A percentile compares a stretch with the other conserved stretches of the same genome.
These are phyloP conservation scores for Catalaphyllia jardinei DNA, from an alignment of 64 coral and sea anemone species.

Conservation along the genomic window DNA sequence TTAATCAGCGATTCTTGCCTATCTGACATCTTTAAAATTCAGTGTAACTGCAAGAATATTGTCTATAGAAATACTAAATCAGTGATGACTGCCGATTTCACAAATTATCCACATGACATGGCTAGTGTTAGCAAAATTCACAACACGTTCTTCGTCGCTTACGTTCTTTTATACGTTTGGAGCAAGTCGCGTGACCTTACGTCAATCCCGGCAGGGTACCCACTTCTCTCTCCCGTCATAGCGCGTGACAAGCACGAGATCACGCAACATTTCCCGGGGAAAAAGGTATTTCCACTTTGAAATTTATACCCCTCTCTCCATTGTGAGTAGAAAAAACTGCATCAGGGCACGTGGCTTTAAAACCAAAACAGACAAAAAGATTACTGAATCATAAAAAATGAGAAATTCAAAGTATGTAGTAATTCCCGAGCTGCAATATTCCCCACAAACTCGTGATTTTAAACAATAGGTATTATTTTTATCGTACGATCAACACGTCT, in stretches of 20 bases:
- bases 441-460: no score
- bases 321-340: no score
- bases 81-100: not conserved
- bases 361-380: not conserved
- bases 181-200: slow-evolving; percentile 6
- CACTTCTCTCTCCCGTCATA: not conserved
- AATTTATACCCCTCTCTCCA: no score
- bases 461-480: no score
- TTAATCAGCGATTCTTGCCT: not conserved
- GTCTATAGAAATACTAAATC: not conserved
- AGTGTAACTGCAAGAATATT: not conserved
- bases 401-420: no score
- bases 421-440: no score
- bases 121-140: not conserved
- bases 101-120: not conserved
- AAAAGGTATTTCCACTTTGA: no score
- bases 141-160: not conserved
- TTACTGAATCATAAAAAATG: no score
- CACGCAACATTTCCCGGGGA: not conserved
- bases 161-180: not conserved
- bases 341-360: no score
- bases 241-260: slow-evolving; percentile 45
- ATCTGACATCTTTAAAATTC: not conserved
- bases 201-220: not conserved
- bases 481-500: no score